Percentiles rank a stretch among this genome's conserved stretches.
These are phyloP conservation scores for Cataglyphis livida DNA, from an alignment of 2,888 invertebrate genomes.

Conservation along the genomic window DNA sequence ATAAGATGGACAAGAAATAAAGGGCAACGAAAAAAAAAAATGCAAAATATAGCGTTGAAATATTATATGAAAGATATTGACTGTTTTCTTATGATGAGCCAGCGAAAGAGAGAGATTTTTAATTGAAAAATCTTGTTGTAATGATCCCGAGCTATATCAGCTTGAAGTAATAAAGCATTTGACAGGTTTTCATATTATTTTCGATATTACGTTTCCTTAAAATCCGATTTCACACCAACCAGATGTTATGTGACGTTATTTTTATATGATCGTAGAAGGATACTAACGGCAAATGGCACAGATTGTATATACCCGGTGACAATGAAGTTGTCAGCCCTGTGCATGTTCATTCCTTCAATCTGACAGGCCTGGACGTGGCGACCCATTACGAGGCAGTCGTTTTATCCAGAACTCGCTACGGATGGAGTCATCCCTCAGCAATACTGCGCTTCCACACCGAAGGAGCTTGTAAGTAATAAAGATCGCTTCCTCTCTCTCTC, in stretches of 20 bases:
- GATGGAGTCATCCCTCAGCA: constrained; percentile 93
- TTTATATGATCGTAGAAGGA: constrained; percentile 61
- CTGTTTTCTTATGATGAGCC: background rate
- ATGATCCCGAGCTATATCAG: background rate
- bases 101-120: background rate
- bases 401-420: constrained; percentile 93
- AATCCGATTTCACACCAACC: background rate
- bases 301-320: constrained; percentile 88
- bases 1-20: background rate
- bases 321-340: constrained; percentile 88
- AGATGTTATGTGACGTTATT: background rate
- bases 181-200: background rate
- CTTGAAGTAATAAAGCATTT: constrained; percentile 28
- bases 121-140: background rate
- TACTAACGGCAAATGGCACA: constrained; percentile 87
- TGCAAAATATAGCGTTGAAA: background rate
- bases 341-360: constrained; percentile 91
- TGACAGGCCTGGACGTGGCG: constrained; percentile 91
- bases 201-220: background rate
- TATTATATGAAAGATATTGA: background rate
- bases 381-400: constrained; percentile 93
- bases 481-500: constrained; percentile 7
- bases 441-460: constrained; percentile 92
- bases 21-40: background rate
- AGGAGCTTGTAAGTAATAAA: constrained; percentile 88